These are phyloP conservation scores for Syngnathoides biaculeatus DNA, from an alignment of 2,113 vertebrate genomes.

Conservation along the genomic window DNA sequence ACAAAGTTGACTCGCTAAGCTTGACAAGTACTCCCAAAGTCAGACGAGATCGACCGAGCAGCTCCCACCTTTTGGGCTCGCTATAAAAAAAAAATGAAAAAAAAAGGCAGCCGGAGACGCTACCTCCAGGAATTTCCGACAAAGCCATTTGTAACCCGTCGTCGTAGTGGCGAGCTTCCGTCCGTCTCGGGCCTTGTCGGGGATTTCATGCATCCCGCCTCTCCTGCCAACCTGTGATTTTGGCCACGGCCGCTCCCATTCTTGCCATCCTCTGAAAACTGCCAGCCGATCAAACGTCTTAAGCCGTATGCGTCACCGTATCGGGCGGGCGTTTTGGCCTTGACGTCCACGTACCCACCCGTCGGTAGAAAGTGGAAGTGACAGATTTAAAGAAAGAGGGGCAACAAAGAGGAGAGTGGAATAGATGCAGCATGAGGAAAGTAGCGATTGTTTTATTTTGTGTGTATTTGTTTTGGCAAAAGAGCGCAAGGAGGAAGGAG, in stretches of 20 bases:
- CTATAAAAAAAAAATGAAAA: too few relatives aligned
- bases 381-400: conserved; percentile 35
- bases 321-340: too few relatives aligned
- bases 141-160: conserved; percentile 30
- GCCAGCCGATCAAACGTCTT: conserved; percentile 38
- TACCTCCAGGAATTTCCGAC: conserved; percentile 30
- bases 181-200: conserved; percentile 29
- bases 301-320: conserved; percentile 19
- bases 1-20: too few relatives aligned
- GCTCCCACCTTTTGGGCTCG: neutral
- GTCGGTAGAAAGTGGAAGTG: conserved; percentile 18
- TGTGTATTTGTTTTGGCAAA: too few relatives aligned
- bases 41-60: conserved; percentile 21
- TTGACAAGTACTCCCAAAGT: neutral
- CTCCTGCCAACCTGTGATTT: conserved; percentile 29
- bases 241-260: conserved; percentile 20
- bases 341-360: too few relatives aligned
- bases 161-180: conserved; percentile 29
- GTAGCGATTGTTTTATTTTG: too few relatives aligned
- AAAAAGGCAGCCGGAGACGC: conserved; percentile 1
- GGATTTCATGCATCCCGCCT: conserved; percentile 16
- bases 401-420: conserved; percentile 16
- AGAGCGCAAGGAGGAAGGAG: conserved; percentile 13
- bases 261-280: conserved; percentile 40
- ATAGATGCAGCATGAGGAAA: neutral